These are phyloP conservation scores for Gari tellinella DNA, from an alignment of 2,888 invertebrate genomes.

Conservation along the genomic window DNA sequence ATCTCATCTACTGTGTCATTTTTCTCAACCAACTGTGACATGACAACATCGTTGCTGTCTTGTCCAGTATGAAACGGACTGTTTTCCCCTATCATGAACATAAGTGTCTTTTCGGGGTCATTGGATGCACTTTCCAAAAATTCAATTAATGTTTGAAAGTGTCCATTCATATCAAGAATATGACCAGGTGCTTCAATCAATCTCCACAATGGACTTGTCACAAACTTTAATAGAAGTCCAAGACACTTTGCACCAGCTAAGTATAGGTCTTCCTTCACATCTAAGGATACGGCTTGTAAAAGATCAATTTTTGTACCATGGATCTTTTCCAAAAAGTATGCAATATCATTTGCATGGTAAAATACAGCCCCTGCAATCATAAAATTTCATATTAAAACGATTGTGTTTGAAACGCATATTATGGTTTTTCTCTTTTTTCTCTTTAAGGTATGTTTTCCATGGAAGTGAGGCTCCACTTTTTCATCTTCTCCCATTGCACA, in stretches of 20 bases:
- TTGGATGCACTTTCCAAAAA: not conserved
- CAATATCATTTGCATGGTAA: slow-evolving; percentile 4
- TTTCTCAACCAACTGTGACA: slow-evolving; percentile 3
- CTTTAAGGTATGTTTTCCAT: slow-evolving; percentile 28
- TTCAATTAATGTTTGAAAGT: slow-evolving; percentile 6
- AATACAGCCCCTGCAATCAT: slow-evolving; percentile 13
- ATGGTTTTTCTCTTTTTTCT: not conserved
- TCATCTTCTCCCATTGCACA: not conserved
- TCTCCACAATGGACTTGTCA: slow-evolving; percentile 15
- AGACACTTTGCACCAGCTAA: not conserved
- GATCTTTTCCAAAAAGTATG: slow-evolving; percentile 1
- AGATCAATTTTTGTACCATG: slow-evolving; percentile 10
- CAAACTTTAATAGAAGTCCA: slow-evolving; percentile 4
- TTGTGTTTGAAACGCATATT: slow-evolving; percentile 21
- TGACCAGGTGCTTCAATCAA: slow-evolving; percentile 16
- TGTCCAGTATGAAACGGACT: slow-evolving; percentile 3
- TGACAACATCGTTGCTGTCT: slow-evolving; percentile 16
- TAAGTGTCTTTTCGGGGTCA: not conserved
- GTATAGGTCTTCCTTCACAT: slow-evolving; percentile 1
- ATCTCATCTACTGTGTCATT: slow-evolving; percentile 6
- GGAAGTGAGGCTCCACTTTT: too few relatives aligned
- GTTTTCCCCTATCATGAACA: slow-evolving; percentile 11
- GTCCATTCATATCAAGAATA: slow-evolving; percentile 17
- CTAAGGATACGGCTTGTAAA: slow-evolving; percentile 3
- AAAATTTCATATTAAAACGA: slow-evolving; percentile 23